phyloP scores from a whole-genome alignment of 1,140 invertebrate species.

The Diorhabda sublineata region DNA sequence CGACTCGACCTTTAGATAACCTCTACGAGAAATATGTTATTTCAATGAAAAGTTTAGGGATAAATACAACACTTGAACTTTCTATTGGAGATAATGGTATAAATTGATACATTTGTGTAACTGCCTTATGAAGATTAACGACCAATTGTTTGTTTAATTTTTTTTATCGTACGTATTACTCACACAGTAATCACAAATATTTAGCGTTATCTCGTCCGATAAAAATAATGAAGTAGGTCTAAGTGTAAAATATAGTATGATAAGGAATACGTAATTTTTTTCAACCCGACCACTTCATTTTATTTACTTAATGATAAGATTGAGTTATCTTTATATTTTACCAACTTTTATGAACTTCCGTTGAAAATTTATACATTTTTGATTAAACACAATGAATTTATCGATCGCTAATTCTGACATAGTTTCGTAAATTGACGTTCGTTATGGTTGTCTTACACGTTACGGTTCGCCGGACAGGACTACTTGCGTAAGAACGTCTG shows the following conservation, averaged over 20 bases:
- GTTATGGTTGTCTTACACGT: too few relatives aligned
- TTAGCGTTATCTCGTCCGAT: not conserved
- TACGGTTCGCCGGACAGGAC: too few relatives aligned
- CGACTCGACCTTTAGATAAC: not conserved
- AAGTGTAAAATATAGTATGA: not conserved
- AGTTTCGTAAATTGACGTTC: too few relatives aligned
- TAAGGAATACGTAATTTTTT: not conserved
- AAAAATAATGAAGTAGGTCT: conserved; percentile 1
- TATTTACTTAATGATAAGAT: not conserved
- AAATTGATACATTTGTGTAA: conserved; percentile 3
- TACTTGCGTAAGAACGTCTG: too few relatives aligned
- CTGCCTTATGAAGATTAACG: not conserved
- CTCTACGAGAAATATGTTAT: not conserved
- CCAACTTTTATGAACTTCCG: too few relatives aligned
- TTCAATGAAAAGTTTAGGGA: not conserved
- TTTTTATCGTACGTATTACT: not conserved
- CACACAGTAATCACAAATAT: not conserved
- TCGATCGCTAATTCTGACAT: too few relatives aligned
- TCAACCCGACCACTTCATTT: not conserved
- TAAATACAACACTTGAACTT: not conserved
- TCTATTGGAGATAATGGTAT: not conserved
- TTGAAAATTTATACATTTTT: too few relatives aligned
- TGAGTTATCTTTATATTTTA: too few relatives aligned
- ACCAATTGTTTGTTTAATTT: not conserved
- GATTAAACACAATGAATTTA: too few relatives aligned